Percentiles rank a stretch among this genome's conserved stretches.
These are phyloP conservation scores for Drosophila eohydei DNA, from an alignment of 2,888 invertebrate species.

Conservation along the genomic window DNA sequence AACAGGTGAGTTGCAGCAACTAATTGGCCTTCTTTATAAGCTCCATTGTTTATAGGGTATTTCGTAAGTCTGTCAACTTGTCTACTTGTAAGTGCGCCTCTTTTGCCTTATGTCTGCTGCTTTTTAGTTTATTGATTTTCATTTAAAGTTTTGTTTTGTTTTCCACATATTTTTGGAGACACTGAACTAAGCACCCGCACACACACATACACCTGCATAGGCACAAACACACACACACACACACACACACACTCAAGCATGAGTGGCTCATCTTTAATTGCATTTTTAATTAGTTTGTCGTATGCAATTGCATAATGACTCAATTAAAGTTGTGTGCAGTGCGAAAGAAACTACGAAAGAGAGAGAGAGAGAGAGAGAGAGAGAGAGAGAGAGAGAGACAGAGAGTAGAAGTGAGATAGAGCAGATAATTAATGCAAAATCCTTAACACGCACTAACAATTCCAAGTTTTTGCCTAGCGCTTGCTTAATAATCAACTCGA, in stretches of 20 bases:
- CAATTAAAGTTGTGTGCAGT: slow-evolving; percentile 68
- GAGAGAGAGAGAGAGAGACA: background rate
- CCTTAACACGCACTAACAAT: slow-evolving; percentile 76
- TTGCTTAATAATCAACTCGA: slow-evolving; percentile 68
- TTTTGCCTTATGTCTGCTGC: slow-evolving; percentile 4
- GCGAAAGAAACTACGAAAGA: background rate
- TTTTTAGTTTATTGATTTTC: slow-evolving; percentile 30
- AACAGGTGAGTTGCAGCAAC: no score
- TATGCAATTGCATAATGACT: slow-evolving; percentile 74
- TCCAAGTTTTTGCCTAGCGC: slow-evolving; percentile 64
- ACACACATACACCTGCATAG: background rate
- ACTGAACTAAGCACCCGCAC: slow-evolving; percentile 1
- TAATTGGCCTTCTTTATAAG: background rate
- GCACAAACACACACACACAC: slow-evolving; percentile 2
- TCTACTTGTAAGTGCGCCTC: slow-evolving; percentile 13
- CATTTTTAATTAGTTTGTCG: slow-evolving; percentile 73
- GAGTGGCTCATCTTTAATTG: slow-evolving; percentile 47
- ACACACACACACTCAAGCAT: background rate
- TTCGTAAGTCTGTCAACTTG: background rate
- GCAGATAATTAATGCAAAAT: slow-evolving; percentile 78
- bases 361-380: background rate
- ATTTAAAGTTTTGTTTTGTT: slow-evolving; percentile 11
- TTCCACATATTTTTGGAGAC: background rate
- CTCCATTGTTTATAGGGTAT: background rate
- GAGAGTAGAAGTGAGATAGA: background rate